Percentiles rank a stretch among this genome's conserved stretches.
Conservation (phyloP, 2,113 vertebrate species). For the Xerus inauris region DNA sequence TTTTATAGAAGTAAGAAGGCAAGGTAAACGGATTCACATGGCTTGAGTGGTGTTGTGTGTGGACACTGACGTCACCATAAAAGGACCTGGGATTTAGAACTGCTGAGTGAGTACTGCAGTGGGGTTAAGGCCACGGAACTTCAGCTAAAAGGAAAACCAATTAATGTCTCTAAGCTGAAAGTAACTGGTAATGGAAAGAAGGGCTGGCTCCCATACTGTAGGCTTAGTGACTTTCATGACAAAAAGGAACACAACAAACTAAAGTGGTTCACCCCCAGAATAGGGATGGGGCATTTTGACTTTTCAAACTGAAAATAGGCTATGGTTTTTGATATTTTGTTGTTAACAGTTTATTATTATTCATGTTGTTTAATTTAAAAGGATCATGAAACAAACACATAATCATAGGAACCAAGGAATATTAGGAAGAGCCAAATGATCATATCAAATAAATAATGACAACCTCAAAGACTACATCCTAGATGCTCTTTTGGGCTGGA, state of each 20-base stretch:
- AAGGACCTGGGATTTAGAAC: neutral
- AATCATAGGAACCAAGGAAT: neutral
- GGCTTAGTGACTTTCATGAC: neutral
- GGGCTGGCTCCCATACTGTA: neutral
- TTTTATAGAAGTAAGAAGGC: neutral
- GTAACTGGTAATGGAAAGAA: neutral
- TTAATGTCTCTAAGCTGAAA: neutral
- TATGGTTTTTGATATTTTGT: neutral
- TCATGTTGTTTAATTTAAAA: conserved; percentile 20
- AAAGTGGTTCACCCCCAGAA: neutral
- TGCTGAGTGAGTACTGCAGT: neutral
- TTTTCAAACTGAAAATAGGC: neutral
- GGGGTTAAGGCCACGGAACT: neutral
- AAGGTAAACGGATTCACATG: neutral
- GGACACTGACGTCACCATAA: neutral
- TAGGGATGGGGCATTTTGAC: neutral
- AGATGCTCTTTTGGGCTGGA: neutral
- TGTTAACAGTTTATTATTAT: neutral
- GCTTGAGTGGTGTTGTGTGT: neutral
- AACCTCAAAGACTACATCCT: neutral
- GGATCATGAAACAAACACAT: neutral
- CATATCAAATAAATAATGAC: neutral
- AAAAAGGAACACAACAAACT: neutral
- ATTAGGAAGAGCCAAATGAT: neutral
- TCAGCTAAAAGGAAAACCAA: neutral